Evolutionary conservation across 1,140 invertebrate species (phyloP), one percentile per base, ranked within the genome.

Genomic region (Caenorhabditis inopinata): DNA sequence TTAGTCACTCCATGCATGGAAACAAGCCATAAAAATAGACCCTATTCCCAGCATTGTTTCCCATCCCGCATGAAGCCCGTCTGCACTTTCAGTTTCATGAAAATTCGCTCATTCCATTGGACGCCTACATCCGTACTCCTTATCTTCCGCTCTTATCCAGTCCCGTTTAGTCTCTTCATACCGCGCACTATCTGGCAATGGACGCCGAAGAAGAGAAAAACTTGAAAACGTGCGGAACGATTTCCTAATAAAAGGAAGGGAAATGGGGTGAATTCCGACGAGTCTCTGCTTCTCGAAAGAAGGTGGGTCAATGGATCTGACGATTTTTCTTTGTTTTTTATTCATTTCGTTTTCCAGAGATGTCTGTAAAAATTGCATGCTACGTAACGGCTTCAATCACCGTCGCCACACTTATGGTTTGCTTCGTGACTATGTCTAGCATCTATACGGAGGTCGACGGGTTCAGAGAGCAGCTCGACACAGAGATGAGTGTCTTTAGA

Each of bases 351-450:
- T 51, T 80, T 82, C 29, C 78, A 74, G 80, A 73, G 29, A 83
- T 83, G 83, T 80, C 84, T 42, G 83, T 83, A 6, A 78, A 83
- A 27, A 80, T 77, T 7, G 83, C 77, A 9, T 81, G 78, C 21
- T 80, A 82, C 35, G 49, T 80, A 29, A 83, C 83, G 12, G 76
- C 83, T 32, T 47, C 78, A 23, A 32, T 83, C 46, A 78, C 79
- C 16, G 82, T 74, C 12, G 53, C 58, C 62, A 77, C 83, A 0
- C 62, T 83, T 47, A 49, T 80, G 47, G 76, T 46, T 3, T 83
- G 83, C 46, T 77, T 83, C 42, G 25, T 83, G 23, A 45, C 82
- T 18, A 77, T 83, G 53, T 68, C 74, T 3, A 74, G 51, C 62
- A 83, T 83, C 77, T 83, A 76, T 45, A 49, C 53, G 5, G 81